phyloP scores from a whole-genome alignment of 2,888 invertebrate genomes.

The Siphonodentalium dalli region DNA sequence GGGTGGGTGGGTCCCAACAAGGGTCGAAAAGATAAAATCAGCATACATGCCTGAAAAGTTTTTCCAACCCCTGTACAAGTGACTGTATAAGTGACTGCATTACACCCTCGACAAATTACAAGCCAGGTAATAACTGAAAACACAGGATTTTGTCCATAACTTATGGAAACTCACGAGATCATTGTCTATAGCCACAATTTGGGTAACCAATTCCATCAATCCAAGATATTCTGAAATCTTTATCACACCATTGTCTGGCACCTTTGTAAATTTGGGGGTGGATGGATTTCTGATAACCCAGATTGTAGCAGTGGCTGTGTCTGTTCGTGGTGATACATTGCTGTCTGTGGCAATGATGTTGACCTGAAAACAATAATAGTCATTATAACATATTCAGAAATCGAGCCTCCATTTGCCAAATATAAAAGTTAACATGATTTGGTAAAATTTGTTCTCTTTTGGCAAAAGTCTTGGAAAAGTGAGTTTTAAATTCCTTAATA shows the following conservation, averaged over 20 bases:
- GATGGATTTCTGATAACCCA: slow-evolving; percentile 36
- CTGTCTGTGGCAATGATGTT: slow-evolving; percentile 35
- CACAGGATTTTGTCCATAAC: no score
- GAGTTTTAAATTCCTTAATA: no score
- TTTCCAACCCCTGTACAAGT: no score
- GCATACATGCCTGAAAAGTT: no score
- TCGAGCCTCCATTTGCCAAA: background rate
- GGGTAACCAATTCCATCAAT: slow-evolving; percentile 10
- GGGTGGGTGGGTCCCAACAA: no score
- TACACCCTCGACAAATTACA: no score
- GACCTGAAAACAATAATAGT: slow-evolving; percentile 26
- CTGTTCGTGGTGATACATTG: slow-evolving; percentile 22
- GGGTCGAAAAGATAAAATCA: no score
- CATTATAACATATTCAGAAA: background rate
- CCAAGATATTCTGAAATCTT: slow-evolving; percentile 35
- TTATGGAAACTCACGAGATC: no score
- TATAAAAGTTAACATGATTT: background rate
- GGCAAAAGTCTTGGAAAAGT: no score
- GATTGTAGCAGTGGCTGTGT: slow-evolving; percentile 32
- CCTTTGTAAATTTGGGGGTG: slow-evolving; percentile 33
- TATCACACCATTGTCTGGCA: slow-evolving; percentile 19
- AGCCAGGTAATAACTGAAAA: no score
- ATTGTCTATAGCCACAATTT: slow-evolving; percentile 32
- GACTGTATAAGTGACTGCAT: no score
- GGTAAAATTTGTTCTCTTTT: background rate